A percentile compares a stretch with the other conserved stretches of the same genome.
These are phyloP conservation scores for Ptychodera flava DNA, from an alignment of 35 echinoderm and acorn worm species.

Conservation along the genomic window DNA sequence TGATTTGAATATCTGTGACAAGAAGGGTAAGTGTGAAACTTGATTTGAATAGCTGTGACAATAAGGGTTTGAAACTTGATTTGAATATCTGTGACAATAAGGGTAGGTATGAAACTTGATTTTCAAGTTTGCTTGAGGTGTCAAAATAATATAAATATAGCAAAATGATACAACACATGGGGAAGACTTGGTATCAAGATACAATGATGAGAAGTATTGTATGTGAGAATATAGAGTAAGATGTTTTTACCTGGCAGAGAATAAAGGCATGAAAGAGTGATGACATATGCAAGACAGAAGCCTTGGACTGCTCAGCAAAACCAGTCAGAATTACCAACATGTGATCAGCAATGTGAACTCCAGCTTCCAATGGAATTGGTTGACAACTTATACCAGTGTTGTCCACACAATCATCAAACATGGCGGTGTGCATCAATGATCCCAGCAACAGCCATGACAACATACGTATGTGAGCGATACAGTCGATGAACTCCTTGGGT, in stretches of 20 bases:
- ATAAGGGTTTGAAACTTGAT: no score
- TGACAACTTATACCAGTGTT: slow-evolving; percentile 59
- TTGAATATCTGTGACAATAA: no score
- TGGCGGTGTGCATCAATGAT: slow-evolving; percentile 85
- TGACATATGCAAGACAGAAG: slow-evolving; percentile 97
- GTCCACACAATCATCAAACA: slow-evolving; percentile 34
- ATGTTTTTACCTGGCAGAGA: slow-evolving; percentile 84
- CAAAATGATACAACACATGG: neutral
- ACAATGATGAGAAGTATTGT: no score
- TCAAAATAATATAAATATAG: no score
- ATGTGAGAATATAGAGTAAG: neutral
- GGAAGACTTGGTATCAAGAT: no score
- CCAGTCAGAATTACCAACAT: slow-evolving; percentile 89
- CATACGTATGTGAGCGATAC: slow-evolving; percentile 91
- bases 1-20: no score
- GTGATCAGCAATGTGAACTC: slow-evolving; percentile 94
- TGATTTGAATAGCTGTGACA: no score
- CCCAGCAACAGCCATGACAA: slow-evolving; percentile 92
- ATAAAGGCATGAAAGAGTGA: slow-evolving; percentile 98
- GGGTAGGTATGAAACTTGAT: no score
- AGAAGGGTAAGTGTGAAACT: no score
- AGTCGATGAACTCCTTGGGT: slow-evolving; percentile 98
- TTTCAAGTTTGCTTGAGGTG: no score
- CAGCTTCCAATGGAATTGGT: slow-evolving; percentile 88
- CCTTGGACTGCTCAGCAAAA: slow-evolving; percentile 98